Evolutionary conservation across 35 echinoderm and acorn worm genomes (phyloP), one percentile per base, ranked within the genome.

Genomic region (Heliocidaris tuberculata): DNA sequence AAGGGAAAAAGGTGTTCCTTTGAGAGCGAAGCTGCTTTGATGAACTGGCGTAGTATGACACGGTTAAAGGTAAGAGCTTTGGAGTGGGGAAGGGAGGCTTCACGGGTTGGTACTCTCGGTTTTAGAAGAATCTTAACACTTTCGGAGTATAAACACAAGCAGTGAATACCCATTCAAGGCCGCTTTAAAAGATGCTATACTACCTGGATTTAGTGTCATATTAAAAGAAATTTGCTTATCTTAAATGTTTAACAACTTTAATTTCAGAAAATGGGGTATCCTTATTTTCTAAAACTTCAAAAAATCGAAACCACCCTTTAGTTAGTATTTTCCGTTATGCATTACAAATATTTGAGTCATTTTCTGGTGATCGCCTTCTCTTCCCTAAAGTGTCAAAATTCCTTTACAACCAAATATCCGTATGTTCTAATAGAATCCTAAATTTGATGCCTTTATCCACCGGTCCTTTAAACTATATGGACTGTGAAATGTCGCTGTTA

Each of bases 1-100:
- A 78, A n/a, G 65, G 65, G 65, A 78, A 78, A 78, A 78, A 78
- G 65, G 65, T 78, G 65, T 78, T 78, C 65, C 65, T 78, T 78
- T 78, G 65, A 78, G 65, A 78, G 65, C 65, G 27, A 78, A 78
- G 27, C 65, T 78, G 65, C 65, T 78, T 78, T 78, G 65, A 78
- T n/a, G 65, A 78, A 78, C 65, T 78, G 65, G 65, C 65, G 65
- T 78, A 78, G 65, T 78, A 27, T 78, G 27, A 78, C 65, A 78
- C 17, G 65, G 65, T 78, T 78, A 78, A 78, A 78, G 65, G 65
- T 78, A 78, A 78, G 65, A 27, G 65, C 65, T 78, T 78, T 27
- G 27, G 27, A 78, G 65, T 27, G 65, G 65, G 24, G 24, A 71
- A 0, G 16, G 61, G 61, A 78, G 27, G 17, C 65, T 27, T 78